Percentiles rank a stretch among this genome's conserved stretches.
Evolutionary conservation across 2,113 vertebrate genomes (phyloP).

Genomic region (Platycercus adscitus): DNA sequence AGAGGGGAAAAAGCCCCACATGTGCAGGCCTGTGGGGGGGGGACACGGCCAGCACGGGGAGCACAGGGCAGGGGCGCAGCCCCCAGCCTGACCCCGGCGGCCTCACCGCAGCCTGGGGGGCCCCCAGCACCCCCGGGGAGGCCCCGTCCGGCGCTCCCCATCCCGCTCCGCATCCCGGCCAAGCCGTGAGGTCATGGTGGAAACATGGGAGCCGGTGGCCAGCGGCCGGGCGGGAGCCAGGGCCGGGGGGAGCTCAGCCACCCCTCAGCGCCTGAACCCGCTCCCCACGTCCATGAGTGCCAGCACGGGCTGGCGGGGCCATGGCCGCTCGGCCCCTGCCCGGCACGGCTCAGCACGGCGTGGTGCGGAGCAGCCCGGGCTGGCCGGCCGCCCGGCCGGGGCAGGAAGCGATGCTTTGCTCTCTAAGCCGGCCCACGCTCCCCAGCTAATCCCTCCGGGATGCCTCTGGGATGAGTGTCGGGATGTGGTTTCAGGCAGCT

Average conservation of each 20-base stretch:
- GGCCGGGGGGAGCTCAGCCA: neutral
- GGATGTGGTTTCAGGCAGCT: slow-evolving; percentile 69
- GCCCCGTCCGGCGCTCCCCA: neutral
- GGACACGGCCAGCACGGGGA: rapidly evolving
- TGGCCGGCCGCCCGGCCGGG: slow-evolving; percentile 21
- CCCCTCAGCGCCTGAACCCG: rapidly evolving
- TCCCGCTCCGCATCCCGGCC: neutral
- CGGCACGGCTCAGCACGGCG: neutral
- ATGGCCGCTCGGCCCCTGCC: neutral
- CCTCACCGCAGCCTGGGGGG: neutral
- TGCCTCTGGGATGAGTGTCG: slow-evolving; percentile 76
- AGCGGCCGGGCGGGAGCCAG: neutral
- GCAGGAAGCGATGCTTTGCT: slow-evolving; percentile 51
- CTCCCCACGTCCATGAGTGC: neutral
- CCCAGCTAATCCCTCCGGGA: slow-evolving; percentile 63
- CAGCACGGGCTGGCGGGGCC: neutral
- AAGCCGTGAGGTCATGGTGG: slow-evolving; percentile 23
- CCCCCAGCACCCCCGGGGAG: neutral
- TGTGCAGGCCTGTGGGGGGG: neutral
- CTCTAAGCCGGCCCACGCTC: slow-evolving; percentile 66
- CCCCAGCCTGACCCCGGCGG: neutral
- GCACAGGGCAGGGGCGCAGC: neutral
- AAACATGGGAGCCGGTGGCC: neutral
- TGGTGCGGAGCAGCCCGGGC: neutral
- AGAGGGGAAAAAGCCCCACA: neutral